Percentiles rank a stretch among this genome's conserved stretches.
Evolutionary conservation across 2,888 invertebrate genomes (phyloP).

Genomic region (Rotaria socialis): DNA sequence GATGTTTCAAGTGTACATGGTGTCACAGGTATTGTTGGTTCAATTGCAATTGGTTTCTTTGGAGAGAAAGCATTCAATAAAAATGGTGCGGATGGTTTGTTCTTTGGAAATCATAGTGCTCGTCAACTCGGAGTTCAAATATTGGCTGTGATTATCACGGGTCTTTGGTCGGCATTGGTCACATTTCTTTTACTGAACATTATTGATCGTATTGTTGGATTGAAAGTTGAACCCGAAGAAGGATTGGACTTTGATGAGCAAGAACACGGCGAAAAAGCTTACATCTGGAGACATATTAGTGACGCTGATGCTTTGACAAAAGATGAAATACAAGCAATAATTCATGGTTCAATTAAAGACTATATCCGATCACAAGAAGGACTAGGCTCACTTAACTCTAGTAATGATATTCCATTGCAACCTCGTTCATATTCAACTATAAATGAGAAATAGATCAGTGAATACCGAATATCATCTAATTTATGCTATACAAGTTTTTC

Average conservation of each 20-base stretch:
- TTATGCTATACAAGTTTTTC: too few species aligned
- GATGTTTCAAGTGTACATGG: slow-evolving; percentile 21
- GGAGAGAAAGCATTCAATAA: not conserved
- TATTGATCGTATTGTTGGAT: not conserved
- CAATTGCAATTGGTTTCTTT: not conserved
- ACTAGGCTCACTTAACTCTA: not conserved
- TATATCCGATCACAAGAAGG: not conserved
- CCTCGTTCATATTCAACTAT: not conserved
- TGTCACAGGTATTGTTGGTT: not conserved
- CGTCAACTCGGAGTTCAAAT: not conserved
- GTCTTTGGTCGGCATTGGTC: not conserved
- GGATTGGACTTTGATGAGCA: not conserved
- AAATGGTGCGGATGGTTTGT: not conserved
- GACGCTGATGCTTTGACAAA: not conserved
- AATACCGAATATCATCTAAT: too few species aligned
- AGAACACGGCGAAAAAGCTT: slow-evolving; percentile 7
- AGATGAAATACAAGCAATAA: not conserved
- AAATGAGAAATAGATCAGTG: too few species aligned
- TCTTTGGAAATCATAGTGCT: not conserved
- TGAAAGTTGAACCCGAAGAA: not conserved
- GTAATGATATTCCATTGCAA: not conserved
- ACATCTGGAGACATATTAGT: not conserved
- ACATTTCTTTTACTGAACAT: not conserved
- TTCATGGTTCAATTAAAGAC: not conserved
- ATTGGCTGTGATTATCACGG: not conserved